Evolutionary conservation across 2,888 invertebrate genomes (phyloP), one percentile per base, ranked within the genome.

Genomic region (Cyclophora punctaria): DNA sequence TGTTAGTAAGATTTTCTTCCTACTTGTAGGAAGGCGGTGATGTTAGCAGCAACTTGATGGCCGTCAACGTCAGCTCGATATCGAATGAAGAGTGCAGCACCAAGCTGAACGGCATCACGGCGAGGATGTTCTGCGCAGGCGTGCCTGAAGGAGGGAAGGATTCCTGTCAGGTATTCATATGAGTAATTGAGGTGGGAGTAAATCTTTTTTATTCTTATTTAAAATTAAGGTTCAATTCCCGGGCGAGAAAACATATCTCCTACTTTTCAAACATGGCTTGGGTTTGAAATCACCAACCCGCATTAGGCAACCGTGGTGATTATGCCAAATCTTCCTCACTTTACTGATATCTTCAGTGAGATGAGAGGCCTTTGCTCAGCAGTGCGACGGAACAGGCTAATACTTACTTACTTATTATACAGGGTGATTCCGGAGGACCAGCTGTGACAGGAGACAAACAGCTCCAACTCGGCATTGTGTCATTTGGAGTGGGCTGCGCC

Each of bases 81-180:
- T 52, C 56, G 5, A 59, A 63, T 48, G 45, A 48, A 37, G 46
- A 49, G 5, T 70, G 69, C 45, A 61, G 45, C 5, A 35, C 44
- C 7, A 45, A 53, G 3, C 41, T 62, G 35, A 47, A 45, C 3
- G 50, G 56, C 3, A 65, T 87, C 34, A 85, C 83, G 0, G 46
- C 58, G 0, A 67, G 77, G 45, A 85, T 84, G 83, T 64, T 85
- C 48, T 87, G 87, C 55, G 87, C 86, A 1, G 84, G 83, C 0
- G 51, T 69, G 0, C 65, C 76, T 4, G 67, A 72, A 59, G 85
- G 83, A 0, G 85, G 83, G n/a, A 81, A 80, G 56, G 86, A 87
- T 60, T 75, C 83, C 7, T 88, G 86, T 52, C 84, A 86, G 80
- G 87, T 86, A 49, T 46, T 55, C 5, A 5, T 20, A 20, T 20